phyloP scores from a whole-genome alignment of 2,888 invertebrate species.

The Yponomeuta evonymella region DNA sequence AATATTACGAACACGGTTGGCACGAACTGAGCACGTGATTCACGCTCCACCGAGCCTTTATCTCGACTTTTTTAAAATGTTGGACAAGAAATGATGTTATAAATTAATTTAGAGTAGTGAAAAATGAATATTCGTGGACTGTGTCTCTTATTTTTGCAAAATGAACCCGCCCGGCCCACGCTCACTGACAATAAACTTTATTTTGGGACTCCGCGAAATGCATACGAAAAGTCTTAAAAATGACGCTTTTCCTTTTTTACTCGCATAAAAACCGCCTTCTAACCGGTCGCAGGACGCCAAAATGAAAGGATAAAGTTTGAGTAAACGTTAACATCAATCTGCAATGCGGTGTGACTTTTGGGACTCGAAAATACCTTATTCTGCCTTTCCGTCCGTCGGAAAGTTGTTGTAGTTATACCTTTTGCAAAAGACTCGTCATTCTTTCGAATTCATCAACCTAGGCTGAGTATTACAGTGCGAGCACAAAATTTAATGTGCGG shows the following conservation, averaged over 20 bases:
- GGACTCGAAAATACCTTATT: background rate
- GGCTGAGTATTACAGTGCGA: background rate
- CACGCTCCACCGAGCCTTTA: background rate
- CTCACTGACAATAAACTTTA: conserved; percentile 60
- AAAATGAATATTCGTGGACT: conserved; percentile 1
- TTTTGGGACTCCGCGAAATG: conserved; percentile 52
- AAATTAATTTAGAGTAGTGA: conserved; percentile 11
- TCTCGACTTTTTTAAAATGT: background rate
- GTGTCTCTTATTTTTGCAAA: conserved; percentile 8
- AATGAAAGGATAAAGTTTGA: conserved; percentile 36
- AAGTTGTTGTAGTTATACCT: background rate
- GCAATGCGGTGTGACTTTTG: conserved; percentile 14
- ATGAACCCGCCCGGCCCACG: conserved; percentile 37
- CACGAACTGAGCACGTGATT: background rate
- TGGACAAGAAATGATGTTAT: background rate
- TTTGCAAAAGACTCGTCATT: background rate
- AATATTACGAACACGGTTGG: background rate
- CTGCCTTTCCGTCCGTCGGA: background rate
- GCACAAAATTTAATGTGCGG: too few relatives aligned
- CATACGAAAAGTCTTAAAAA: conserved; percentile 45
- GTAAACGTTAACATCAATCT: conserved; percentile 36
- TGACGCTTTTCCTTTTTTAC: conserved; percentile 41
- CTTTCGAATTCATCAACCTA: background rate
- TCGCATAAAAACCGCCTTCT: conserved; percentile 35
- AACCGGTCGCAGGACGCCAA: conserved; percentile 46